Base-by-base conservation (phyloP, 2,113 vertebrate species). In the Ranitomeya variabilis region DNA sequence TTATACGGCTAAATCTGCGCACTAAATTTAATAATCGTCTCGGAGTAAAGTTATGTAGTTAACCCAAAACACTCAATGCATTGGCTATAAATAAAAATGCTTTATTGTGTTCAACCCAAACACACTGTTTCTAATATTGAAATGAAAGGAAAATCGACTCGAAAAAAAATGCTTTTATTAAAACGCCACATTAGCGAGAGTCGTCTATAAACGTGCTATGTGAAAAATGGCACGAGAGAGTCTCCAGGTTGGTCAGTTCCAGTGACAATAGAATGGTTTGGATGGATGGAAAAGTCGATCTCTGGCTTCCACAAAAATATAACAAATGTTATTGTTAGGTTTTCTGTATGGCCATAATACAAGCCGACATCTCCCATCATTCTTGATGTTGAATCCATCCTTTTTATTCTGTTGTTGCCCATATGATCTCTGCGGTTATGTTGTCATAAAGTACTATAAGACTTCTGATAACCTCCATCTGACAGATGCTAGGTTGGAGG, bases 51-150 rank as follows among this genome's bases (percentile, higher is more conserved):
- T 71, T 84, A 69, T 69, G 82, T 55, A 55, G 64, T 55, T 52
- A 84, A 54, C 66, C 64, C 82, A 84, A n/a, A 69, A 69, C 82
- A 26, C 64, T 55, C 9, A n/a, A 84, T 84, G 45, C 21, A 26
- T 84, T 84, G 16, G 51, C 64, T 69, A 84, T 52, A 84, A 83
- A 67, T 84, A 84, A 71, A 81, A 71, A 71, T 54, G 51, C 21
- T 54, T 84, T 67, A 54, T 84, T 84, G 64, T 84, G 52, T 71
- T 84, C 82, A 69, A 64, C 80, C 80, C 80, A 81, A 81, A 64
- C 15, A 54, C 45, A 84, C 64, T 84, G 82, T 69, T 71, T 83
- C 54, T 62, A 83, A 67, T 83, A 84, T 71, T 71, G 13, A 67
- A 84, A 84, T 84, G 19, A 69, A 71, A 71, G 45, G 37, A 51